Evolutionary conservation across 2,888 invertebrate species (phyloP).

Genomic region (Camptogramma bilineatum): DNA sequence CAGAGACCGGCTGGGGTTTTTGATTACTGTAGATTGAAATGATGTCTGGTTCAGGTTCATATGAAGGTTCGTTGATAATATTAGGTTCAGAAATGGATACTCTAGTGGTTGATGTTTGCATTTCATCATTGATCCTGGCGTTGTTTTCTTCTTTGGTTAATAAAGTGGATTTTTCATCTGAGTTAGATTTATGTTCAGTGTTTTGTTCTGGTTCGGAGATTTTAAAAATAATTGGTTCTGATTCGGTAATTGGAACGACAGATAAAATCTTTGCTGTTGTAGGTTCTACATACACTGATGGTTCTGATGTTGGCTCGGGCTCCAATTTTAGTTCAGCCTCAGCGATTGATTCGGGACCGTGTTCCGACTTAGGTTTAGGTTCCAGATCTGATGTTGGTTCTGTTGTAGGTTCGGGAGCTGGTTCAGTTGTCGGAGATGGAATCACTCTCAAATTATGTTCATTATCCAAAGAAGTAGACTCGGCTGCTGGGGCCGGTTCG

Average conservation of each 20-base stretch:
- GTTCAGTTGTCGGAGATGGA: constrained; percentile 53
- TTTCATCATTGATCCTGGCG: constrained; percentile 44
- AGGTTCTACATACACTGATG: constrained; percentile 42
- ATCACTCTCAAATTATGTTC: constrained; percentile 18
- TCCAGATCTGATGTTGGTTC: constrained; percentile 18
- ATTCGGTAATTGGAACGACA: constrained; percentile 5
- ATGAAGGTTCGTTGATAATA: constrained; percentile 60
- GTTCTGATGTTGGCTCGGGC: constrained; percentile 36
- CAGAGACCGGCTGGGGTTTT: constrained; percentile 31
- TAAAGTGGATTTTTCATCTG: constrained; percentile 47
- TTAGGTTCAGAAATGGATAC: constrained; percentile 59
- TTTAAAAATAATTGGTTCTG: constrained; percentile 15
- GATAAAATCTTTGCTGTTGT: constrained; percentile 26
- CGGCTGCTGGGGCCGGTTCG: constrained; percentile 40
- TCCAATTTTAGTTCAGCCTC: constrained; percentile 18
- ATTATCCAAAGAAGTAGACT: constrained; percentile 29
- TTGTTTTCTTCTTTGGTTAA: constrained; percentile 47
- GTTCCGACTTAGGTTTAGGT: constrained; percentile 21
- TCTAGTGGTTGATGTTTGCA: constrained; percentile 55
- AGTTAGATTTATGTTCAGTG: constrained; percentile 36
- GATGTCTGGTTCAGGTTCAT: constrained; percentile 62
- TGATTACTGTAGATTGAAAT: constrained; percentile 57
- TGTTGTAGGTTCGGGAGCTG: constrained; percentile 55
- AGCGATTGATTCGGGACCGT: constrained; percentile 23
- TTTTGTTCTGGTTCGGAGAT: constrained; percentile 40